Evolutionary conservation across 2,797 vertebrate species (phyloP).

Genomic region (Pangasius macronema): DNA sequence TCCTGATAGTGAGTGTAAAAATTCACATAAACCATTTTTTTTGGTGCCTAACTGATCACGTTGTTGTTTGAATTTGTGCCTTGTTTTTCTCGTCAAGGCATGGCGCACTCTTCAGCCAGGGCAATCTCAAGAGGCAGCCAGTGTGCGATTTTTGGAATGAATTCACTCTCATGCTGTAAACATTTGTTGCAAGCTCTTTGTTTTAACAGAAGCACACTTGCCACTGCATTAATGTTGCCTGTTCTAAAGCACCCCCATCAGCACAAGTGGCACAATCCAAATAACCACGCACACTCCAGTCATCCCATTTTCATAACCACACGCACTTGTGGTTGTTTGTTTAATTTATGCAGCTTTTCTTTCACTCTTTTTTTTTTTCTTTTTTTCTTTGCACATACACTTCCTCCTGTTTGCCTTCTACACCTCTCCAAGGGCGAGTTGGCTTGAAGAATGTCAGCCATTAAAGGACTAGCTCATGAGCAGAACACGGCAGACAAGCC

Average conservation of each 20-base stretch:
- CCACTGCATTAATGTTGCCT: conserved; percentile 28
- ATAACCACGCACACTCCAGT: conserved; percentile 43
- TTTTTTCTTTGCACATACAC: neutral
- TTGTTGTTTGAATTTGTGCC: neutral
- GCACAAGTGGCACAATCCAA: conserved; percentile 35
- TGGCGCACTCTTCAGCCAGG: neutral
- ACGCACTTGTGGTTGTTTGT: conserved; percentile 20
- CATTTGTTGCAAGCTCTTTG: conserved; percentile 25
- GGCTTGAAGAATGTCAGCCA: conserved; percentile 32
- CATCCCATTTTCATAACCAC: conserved; percentile 11
- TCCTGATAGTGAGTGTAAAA: neutral
- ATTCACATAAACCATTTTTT: neutral
- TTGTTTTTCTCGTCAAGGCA: neutral
- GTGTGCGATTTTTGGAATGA: neutral
- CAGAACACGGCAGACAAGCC: conserved; percentile 15
- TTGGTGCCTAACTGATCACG: neutral
- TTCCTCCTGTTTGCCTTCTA: neutral
- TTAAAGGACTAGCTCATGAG: conserved; percentile 17
- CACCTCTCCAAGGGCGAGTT: neutral
- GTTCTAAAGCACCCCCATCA: conserved; percentile 5
- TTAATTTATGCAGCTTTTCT: conserved; percentile 9
- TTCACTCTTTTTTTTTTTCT: neutral
- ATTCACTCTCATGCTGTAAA: conserved; percentile 11
- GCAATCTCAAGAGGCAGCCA: neutral
- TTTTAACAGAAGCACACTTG: conserved; percentile 35